These are phyloP conservation scores for Sitophilus oryzae DNA, from an alignment of 1,140 invertebrate genomes.

Conservation along the genomic window DNA sequence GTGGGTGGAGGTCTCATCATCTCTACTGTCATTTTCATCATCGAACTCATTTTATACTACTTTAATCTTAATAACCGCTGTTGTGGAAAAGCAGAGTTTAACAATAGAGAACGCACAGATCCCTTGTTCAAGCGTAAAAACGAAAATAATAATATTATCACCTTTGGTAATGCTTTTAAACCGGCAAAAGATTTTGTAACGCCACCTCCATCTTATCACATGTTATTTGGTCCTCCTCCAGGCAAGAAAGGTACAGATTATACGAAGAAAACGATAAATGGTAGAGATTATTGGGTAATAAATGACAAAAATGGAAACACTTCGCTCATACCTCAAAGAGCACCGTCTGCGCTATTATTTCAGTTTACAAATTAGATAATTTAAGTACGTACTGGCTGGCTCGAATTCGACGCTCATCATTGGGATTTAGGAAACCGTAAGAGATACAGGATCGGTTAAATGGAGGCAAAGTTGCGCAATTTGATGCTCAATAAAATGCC, in stretches of 20 bases:
- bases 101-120: background rate
- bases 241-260: conserved; percentile 46
- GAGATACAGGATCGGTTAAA: too few relatives aligned
- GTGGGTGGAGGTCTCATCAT: conserved; percentile 58
- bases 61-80: conserved; percentile 4
- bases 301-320: conserved; percentile 52
- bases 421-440: too few relatives aligned
- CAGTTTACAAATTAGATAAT: conserved; percentile 48
- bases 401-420: too few relatives aligned
- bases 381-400: too few relatives aligned
- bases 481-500: too few relatives aligned
- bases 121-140: conserved; percentile 21
- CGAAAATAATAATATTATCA: conserved; percentile 5
- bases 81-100: background rate
- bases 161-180: conserved; percentile 21
- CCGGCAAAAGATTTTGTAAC: conserved; percentile 27
- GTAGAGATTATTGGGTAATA: conserved; percentile 65
- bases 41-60: conserved; percentile 48
- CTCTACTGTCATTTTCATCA: conserved; percentile 55
- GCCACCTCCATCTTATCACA: conserved; percentile 54
- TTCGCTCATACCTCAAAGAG: conserved; percentile 60
- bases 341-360: conserved; percentile 67
- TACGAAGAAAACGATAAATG: conserved; percentile 58
- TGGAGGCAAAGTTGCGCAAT: too few relatives aligned
- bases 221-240: conserved; percentile 45